Base-by-base conservation (phyloP, 2,888 invertebrate genomes). In the Brachylomia viminalis region DNA sequence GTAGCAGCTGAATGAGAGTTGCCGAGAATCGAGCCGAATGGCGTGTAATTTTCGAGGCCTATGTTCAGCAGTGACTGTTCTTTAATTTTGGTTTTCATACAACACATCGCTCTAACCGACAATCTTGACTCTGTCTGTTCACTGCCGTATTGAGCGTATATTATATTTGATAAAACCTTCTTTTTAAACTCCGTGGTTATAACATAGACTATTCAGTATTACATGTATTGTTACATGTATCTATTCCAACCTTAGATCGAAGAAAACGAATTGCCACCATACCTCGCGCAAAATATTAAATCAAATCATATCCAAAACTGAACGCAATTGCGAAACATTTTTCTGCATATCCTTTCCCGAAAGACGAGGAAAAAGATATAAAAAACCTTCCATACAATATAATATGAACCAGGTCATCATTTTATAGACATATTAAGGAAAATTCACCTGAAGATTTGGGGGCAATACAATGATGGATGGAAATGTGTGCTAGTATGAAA, bases 381-480 rank as follows among this genome's bases (percentile, higher is more conserved):
- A 54, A 38, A 58, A 84, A 33, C 13, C 33, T 67, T 47, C 23
- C n/a, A 4, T 30, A 70, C n/a, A 79, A 27, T 38, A 79, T 84
- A 70, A 72, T 67, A 58, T 42, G 38, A 72, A 84, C 38, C 72
- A 62, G 56, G 72, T 62, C 67, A 71, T 71, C 52, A 71, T 70
- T 71, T 71, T 70, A 79, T 45, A 56, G 76, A 65, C 59, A 70
- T 72, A 70, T 72, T 80, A 33, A 68, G 65, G 56, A 82, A 82
- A 80, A 86, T 74, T 73, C 66, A 79, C 76, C 76, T 69, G 61
- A 79, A 86, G 80, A 86, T 84, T 67, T 70, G 72, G 71, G 45
- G 23, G 23, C 64, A 77, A 71, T 72, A 86, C 80, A 72, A 70
- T 87, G 86, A 86, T 87, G 70, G 83, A 86, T 86, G 66, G 66